Evolutionary conservation across 2,797 vertebrate genomes (phyloP).

Genomic region (Sphaeramia orbicularis): DNA sequence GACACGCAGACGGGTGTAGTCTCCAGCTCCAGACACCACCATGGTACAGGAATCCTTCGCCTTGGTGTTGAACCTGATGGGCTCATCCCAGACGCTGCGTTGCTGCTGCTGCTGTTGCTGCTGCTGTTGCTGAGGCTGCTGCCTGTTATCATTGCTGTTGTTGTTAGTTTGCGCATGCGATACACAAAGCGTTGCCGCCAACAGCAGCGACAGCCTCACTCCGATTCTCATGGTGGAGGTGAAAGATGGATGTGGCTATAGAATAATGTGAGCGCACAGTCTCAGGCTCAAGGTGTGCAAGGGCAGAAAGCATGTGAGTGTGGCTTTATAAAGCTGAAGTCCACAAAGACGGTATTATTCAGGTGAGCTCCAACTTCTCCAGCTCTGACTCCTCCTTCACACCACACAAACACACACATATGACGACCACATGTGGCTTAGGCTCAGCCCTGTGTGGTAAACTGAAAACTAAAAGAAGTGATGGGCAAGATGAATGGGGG

Average conservation of each 20-base stretch:
- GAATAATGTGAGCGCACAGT: constrained; percentile 26
- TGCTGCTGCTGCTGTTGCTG: constrained; percentile 50
- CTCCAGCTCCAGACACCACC: constrained; percentile 75
- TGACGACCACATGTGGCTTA: constrained; percentile 28
- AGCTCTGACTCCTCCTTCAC: constrained; percentile 48
- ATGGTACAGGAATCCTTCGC: constrained; percentile 86
- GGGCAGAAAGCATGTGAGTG: constrained; percentile 19
- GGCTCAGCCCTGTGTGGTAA: constrained; percentile 28
- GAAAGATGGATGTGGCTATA: constrained; percentile 43
- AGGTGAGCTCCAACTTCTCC: constrained; percentile 48
- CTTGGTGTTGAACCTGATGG: constrained; percentile 88
- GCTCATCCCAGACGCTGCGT: constrained; percentile 80
- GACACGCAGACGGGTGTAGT: constrained; percentile 84
- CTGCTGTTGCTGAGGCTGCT: constrained; percentile 42
- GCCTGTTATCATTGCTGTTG: constrained; percentile 56
- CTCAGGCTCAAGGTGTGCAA: constrained; percentile 47
- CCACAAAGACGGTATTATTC: constrained; percentile 86
- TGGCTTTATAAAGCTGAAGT: constrained; percentile 76
- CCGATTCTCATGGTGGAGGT: constrained; percentile 75
- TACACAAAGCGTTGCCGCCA: constrained; percentile 70
- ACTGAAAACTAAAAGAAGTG: constrained; percentile 43
- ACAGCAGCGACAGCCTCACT: constrained; percentile 69
- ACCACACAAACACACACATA: constrained; percentile 27
- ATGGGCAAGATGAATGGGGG: constrained; percentile 37
- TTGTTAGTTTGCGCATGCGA: constrained; percentile 79